These are phyloP conservation scores for Lucifuga dentata DNA, from an alignment of 2,113 vertebrate species.

Conservation along the genomic window DNA sequence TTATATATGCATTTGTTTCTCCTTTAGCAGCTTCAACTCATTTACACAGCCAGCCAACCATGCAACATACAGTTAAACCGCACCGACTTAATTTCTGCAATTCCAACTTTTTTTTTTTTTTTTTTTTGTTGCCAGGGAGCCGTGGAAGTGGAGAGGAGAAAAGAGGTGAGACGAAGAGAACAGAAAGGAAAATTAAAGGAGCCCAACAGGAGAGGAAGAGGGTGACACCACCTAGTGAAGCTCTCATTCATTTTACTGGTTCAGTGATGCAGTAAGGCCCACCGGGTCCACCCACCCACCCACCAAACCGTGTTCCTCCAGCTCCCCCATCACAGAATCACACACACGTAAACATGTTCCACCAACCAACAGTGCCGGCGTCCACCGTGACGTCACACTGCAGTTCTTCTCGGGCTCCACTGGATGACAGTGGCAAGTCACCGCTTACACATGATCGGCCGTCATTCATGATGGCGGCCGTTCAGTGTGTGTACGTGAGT, in stretches of 20 bases:
- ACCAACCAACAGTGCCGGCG: slow-evolving; percentile 68
- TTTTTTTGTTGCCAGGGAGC: slow-evolving; percentile 10
- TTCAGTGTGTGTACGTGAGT: slow-evolving; percentile 65
- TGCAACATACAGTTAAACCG: slow-evolving; percentile 8
- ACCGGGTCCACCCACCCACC: slow-evolving; percentile 59
- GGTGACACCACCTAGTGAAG: slow-evolving; percentile 61
- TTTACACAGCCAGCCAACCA: slow-evolving; percentile 5
- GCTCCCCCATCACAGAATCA: slow-evolving; percentile 65
- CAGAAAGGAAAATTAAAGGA: slow-evolving; percentile 23
- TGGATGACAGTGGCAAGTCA: slow-evolving; percentile 77
- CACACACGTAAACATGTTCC: slow-evolving; percentile 66
- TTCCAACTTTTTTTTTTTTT: slow-evolving; percentile 28
- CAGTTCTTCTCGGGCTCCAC: slow-evolving; percentile 76
- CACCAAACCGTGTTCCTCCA: slow-evolving; percentile 67
- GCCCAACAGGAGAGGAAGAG: slow-evolving; percentile 43
- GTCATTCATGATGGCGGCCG: slow-evolving; percentile 68
- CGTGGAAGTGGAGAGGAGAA: slow-evolving; percentile 1
- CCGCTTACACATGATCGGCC: slow-evolving; percentile 63
- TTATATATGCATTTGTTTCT: slow-evolving; percentile 14
- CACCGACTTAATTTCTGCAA: not conserved
- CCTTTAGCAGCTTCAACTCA: slow-evolving; percentile 23
- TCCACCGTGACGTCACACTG: slow-evolving; percentile 75
- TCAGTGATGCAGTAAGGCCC: slow-evolving; percentile 76
- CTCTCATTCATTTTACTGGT: slow-evolving; percentile 69
- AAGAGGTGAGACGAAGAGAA: slow-evolving; percentile 1